A percentile compares a stretch with the other conserved stretches of the same genome.
phyloP scores from a whole-genome alignment of 2,113 vertebrate species.

The Chionis minor region DNA sequence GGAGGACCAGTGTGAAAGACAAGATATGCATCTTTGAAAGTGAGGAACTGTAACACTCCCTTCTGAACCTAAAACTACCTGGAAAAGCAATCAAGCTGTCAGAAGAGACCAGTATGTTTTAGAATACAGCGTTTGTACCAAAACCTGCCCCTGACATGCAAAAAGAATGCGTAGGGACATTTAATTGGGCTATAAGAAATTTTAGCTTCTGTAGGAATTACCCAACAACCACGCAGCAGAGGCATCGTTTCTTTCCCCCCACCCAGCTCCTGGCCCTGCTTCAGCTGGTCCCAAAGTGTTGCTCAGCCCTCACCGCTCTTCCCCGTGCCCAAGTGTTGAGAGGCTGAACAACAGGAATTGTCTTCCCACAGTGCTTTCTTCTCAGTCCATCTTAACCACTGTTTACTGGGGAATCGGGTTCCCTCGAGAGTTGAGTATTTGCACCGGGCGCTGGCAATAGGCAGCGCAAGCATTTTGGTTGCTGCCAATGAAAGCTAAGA shows the following conservation, averaged over 20 bases:
- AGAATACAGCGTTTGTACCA: background rate
- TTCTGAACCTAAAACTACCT: background rate
- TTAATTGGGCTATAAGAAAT: background rate
- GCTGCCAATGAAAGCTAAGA: background rate
- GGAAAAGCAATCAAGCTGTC: background rate
- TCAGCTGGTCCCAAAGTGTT: background rate
- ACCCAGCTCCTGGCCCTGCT: background rate
- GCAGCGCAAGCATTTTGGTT: background rate
- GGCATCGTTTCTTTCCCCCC: background rate
- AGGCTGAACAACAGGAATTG: background rate
- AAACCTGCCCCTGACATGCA: background rate
- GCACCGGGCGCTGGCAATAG: background rate
- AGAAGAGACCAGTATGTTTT: background rate
- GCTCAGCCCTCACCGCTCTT: background rate
- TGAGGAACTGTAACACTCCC: background rate
- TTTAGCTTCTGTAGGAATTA: background rate
- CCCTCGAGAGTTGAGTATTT: fast-evolving
- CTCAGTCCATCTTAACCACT: background rate
- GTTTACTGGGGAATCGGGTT: fast-evolving
- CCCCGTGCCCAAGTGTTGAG: fast-evolving
- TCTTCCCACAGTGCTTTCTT: background rate
- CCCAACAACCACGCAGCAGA: background rate
- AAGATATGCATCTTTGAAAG: background rate
- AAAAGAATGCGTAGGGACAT: background rate
- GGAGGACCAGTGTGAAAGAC: background rate